Percentiles rank a stretch among this genome's conserved stretches.
phyloP scores from a whole-genome alignment of 2,797 vertebrate species.

The Neomorphus geoffroyi region DNA sequence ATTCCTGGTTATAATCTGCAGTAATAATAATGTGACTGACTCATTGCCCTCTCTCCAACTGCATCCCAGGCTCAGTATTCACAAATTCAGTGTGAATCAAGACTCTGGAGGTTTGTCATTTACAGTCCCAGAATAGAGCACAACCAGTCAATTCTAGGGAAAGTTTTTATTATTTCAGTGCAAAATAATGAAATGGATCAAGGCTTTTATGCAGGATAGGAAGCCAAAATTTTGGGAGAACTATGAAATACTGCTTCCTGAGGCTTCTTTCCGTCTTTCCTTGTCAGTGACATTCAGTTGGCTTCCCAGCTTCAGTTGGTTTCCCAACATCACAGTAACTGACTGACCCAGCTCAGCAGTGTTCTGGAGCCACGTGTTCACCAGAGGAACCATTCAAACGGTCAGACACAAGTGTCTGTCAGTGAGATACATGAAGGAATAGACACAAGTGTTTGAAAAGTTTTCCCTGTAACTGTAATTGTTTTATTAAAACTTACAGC shows the following conservation, averaged over 20 bases:
- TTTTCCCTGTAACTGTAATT: background rate
- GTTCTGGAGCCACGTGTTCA: background rate
- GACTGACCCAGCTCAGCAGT: background rate
- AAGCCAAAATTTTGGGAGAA: background rate
- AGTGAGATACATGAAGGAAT: background rate
- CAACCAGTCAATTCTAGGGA: background rate
- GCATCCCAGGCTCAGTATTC: background rate
- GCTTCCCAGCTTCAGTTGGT: background rate
- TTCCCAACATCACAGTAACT: background rate
- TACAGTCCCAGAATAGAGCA: background rate
- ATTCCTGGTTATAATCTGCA: background rate
- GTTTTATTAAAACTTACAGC: background rate
- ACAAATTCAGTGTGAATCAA: background rate
- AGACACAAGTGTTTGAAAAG: background rate
- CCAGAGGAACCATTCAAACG: background rate
- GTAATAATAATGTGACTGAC: background rate
- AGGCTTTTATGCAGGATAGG: background rate
- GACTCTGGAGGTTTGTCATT: background rate
- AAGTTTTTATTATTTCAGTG: background rate
- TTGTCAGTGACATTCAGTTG: background rate
- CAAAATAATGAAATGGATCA: background rate
- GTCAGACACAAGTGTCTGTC: background rate
- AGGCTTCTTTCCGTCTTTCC: background rate
- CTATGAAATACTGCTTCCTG: background rate
- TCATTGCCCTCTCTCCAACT: background rate